phyloP scores from a whole-genome alignment of 2,113 vertebrate genomes.

The Phyllostomus discolor region DNA sequence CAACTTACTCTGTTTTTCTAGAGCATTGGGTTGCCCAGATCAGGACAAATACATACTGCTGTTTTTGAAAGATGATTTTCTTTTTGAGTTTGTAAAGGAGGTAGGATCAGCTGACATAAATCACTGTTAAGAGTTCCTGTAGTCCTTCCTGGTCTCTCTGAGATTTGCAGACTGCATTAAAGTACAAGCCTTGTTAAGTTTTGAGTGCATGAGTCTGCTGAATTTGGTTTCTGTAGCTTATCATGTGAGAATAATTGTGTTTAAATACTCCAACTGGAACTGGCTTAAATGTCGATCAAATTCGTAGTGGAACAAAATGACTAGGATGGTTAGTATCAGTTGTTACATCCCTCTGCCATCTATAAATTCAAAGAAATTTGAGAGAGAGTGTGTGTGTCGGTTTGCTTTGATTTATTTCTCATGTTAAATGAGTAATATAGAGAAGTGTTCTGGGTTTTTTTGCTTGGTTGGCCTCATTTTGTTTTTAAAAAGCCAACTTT shows the following conservation, averaged over 20 bases:
- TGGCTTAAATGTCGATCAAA: not conserved
- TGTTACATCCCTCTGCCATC: not conserved
- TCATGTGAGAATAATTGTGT: not conserved
- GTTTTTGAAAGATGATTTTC: slow-evolving; percentile 47
- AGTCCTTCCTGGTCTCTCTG: slow-evolving; percentile 34
- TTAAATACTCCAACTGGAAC: not conserved
- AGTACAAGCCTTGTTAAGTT: not conserved
- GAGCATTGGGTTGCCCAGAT: not conserved
- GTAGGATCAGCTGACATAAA: slow-evolving; percentile 48
- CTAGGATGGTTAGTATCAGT: not conserved
- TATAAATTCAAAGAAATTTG: not conserved
- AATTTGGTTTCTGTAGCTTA: not conserved
- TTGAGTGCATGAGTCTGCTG: not conserved
- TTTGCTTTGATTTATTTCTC: not conserved
- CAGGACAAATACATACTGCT: not conserved
- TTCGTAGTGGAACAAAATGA: not conserved
- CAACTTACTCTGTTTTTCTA: not conserved
- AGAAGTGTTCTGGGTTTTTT: not conserved
- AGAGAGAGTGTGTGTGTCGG: not conserved
- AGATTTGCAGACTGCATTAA: slow-evolving; percentile 32
- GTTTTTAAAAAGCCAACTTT: not conserved
- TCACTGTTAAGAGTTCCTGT: slow-evolving; percentile 48
- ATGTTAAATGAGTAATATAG: not conserved
- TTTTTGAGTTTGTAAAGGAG: slow-evolving; percentile 43
- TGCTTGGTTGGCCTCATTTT: not conserved